Evolutionary conservation across 1,140 invertebrate species (phyloP).

Genomic region (Euura lappo): DNA sequence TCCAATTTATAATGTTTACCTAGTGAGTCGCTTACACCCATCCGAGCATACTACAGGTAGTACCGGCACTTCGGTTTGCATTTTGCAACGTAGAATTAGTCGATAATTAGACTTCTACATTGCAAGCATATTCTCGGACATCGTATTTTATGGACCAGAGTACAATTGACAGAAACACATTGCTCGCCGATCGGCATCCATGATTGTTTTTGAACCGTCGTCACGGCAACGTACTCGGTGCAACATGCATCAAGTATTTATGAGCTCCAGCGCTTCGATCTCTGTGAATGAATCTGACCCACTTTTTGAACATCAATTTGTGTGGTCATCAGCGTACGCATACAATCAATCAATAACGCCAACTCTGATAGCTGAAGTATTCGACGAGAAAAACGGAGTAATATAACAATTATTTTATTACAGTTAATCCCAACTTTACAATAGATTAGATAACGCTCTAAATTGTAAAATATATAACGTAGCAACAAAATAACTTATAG

Average conservation of each 20-base stretch:
- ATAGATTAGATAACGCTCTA: no score
- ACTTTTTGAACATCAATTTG: neutral
- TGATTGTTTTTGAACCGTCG: constrained; percentile 40
- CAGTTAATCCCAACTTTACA: no score
- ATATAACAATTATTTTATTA: no score
- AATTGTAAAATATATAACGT: no score
- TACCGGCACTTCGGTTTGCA: constrained; percentile 55
- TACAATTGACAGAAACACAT: constrained; percentile 21
- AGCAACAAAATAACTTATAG: no score
- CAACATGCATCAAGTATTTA: neutral
- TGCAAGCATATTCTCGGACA: constrained; percentile 7
- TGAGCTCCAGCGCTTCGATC: neutral
- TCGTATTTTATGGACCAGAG: neutral
- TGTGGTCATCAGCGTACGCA: neutral
- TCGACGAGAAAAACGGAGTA: no score
- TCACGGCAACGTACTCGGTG: constrained; percentile 27
- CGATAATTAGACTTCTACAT: neutral
- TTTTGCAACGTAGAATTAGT: constrained; percentile 38
- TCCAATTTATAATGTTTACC: constrained; percentile 36
- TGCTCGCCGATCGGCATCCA: constrained; percentile 33
- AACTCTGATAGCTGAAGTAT: no score
- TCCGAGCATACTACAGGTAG: constrained; percentile 52
- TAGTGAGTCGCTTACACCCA: constrained; percentile 40
- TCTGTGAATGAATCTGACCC: neutral
- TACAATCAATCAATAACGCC: no score